A percentile compares a stretch with the other conserved stretches of the same genome.
These are phyloP conservation scores for Timandra comae DNA, from an alignment of 2,888 invertebrate genomes.

Conservation along the genomic window DNA sequence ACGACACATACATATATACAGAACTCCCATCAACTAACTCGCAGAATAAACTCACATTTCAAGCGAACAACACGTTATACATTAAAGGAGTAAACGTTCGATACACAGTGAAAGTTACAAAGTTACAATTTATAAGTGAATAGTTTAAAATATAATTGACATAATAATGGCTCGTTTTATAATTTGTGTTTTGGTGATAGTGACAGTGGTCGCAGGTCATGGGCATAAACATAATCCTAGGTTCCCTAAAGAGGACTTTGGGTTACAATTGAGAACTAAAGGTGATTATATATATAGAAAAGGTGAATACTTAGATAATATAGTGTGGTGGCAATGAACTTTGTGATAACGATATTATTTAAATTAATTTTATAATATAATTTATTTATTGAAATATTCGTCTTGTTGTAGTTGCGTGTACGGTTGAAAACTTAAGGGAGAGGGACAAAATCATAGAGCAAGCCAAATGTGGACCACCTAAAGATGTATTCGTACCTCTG, in stretches of 20 bases:
- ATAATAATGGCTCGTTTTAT: slow-evolving; percentile 50
- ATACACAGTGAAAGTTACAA: too few relatives aligned
- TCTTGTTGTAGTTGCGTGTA: slow-evolving; percentile 50
- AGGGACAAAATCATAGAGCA: slow-evolving; percentile 52
- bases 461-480: slow-evolving; percentile 59
- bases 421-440: slow-evolving; percentile 37
- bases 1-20: too few relatives aligned
- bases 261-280: slow-evolving; percentile 19
- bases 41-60: too few relatives aligned
- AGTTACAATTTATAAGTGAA: not conserved
- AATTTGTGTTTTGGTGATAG: slow-evolving; percentile 46
- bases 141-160: slow-evolving; percentile 1
- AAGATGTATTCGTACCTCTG: slow-evolving; percentile 56
- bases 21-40: slow-evolving; percentile 18
- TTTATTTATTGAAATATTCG: slow-evolving; percentile 4
- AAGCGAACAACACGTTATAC: too few relatives aligned
- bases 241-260: slow-evolving; percentile 39
- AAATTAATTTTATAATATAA: too few relatives aligned
- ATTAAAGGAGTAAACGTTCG: too few relatives aligned
- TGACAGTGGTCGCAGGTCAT: slow-evolving; percentile 38
- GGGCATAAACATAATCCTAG: slow-evolving; percentile 51
- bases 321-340: too few relatives aligned
- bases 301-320: slow-evolving; percentile 38
- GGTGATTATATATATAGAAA: slow-evolving; percentile 41
- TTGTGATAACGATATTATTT: not conserved